A percentile compares a stretch with the other conserved stretches of the same genome.
phyloP scores from a whole-genome alignment of 2,113 vertebrate genomes.

The Aegotheles bennettii region DNA sequence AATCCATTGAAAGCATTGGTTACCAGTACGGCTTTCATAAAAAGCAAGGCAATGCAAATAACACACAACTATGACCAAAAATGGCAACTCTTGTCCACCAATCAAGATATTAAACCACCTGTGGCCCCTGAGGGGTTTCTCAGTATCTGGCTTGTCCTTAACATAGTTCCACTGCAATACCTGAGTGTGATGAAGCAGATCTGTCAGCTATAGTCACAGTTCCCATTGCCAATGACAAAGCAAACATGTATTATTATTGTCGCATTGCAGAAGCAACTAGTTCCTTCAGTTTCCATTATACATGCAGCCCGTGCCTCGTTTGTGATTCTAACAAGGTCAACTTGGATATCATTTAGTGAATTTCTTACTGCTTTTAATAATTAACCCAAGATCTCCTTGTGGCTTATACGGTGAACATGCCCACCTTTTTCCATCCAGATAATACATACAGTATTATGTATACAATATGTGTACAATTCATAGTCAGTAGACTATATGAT shows the following conservation, averaged over 20 bases:
- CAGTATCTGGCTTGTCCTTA: background rate
- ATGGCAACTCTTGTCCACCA: background rate
- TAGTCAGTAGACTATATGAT: background rate
- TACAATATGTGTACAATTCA: no score
- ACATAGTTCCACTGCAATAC: background rate
- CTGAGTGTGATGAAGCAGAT: background rate
- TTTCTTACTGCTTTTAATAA: background rate
- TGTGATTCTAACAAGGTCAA: background rate
- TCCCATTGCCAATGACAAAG: background rate
- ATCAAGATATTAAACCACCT: background rate
- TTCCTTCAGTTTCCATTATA: background rate
- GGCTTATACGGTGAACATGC: background rate
- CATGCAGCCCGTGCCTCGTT: background rate
- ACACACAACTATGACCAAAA: accelerated
- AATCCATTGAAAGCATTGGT: background rate
- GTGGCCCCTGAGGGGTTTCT: background rate
- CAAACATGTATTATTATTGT: background rate
- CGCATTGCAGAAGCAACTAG: background rate
- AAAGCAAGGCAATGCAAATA: background rate
- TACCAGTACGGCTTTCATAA: background rate
- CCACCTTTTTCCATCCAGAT: background rate
- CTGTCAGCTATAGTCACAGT: background rate
- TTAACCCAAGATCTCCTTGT: background rate
- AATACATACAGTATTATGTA: background rate
- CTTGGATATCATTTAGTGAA: background rate